Conservation (phyloP, 1,140 invertebrate genomes). For the Brachionus asplanchnoidis region DNA sequence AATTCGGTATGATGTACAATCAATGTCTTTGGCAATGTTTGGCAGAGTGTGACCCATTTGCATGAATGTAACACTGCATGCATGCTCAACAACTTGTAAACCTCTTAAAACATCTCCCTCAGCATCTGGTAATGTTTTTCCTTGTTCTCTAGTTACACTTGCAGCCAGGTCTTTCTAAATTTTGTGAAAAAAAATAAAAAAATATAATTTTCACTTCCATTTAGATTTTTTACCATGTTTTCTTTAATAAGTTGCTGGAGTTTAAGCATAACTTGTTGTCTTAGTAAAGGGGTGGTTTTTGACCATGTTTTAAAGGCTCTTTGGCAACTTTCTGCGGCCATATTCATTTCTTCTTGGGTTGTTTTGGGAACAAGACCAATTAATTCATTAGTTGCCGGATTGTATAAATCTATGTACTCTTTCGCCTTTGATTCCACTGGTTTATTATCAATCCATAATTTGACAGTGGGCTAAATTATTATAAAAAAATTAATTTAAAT, state of each 20-base stretch:
- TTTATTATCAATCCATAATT: conserved; percentile 90
- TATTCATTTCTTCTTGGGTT: conserved; percentile 83
- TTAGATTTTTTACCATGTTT: conserved; percentile 61
- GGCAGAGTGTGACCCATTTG: conserved; percentile 85
- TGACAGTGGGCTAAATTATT: conserved; percentile 62
- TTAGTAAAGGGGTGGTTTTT: conserved; percentile 79
- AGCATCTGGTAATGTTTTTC: conserved; percentile 92
- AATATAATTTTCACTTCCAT: neutral
- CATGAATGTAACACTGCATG: conserved; percentile 81
- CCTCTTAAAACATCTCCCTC: conserved; percentile 96
- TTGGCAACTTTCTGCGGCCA: conserved; percentile 78
- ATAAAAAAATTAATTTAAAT: no score
- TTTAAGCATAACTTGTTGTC: conserved; percentile 94
- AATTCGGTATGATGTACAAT: conserved; percentile 70
- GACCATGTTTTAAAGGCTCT: conserved; percentile 80
- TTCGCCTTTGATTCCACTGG: conserved; percentile 85
- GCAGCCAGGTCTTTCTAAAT: conserved; percentile 64
- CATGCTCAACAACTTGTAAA: conserved; percentile 93
- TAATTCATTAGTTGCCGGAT: conserved; percentile 71
- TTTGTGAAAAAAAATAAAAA: conserved; percentile 53
- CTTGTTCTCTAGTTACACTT: conserved; percentile 91
- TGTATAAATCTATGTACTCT: conserved; percentile 87
- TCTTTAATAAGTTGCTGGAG: conserved; percentile 72
- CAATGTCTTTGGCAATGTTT: conserved; percentile 79
- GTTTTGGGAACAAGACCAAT: conserved; percentile 79